Conservation (phyloP, 2,888 invertebrate species). For the Linyphia triangularis region DNA sequence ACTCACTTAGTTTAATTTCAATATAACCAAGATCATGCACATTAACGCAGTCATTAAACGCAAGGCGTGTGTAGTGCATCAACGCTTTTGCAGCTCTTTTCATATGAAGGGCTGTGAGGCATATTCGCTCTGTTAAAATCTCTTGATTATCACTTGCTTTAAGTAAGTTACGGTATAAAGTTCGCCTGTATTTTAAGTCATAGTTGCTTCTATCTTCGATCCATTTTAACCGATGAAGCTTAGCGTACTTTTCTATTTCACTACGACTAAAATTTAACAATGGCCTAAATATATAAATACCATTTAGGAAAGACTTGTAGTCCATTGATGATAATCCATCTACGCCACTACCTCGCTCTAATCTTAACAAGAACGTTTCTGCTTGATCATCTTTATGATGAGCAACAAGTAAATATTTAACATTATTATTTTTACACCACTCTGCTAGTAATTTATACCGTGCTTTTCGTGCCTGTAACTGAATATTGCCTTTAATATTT, state of each 20-base stretch:
- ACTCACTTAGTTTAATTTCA: constrained; percentile 3
- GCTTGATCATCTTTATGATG: neutral
- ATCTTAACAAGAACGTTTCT: neutral
- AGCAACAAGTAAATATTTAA: neutral
- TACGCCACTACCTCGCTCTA: neutral
- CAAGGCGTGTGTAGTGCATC: constrained; percentile 3
- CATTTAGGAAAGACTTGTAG: neutral
- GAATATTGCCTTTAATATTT: neutral
- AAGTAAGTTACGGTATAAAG: neutral
- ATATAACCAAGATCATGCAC: neutral
- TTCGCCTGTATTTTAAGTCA: neutral
- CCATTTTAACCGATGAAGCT: neutral
- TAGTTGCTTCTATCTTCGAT: neutral
- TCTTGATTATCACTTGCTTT: neutral
- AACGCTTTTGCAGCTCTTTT: neutral
- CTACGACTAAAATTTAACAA: constrained; percentile 3
- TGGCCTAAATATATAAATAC: neutral
- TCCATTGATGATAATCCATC: constrained; percentile 3
- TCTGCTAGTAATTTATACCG: neutral
- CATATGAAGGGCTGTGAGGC: constrained; percentile 3
- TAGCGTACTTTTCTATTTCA: constrained; percentile 3
- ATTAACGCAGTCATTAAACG: neutral
- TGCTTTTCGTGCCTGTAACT: constrained; percentile 3
- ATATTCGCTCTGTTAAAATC: constrained; percentile 3
- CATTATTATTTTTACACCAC: neutral